Base-by-base conservation (phyloP, 2,888 invertebrate genomes). In the Anorthoa munda region DNA sequence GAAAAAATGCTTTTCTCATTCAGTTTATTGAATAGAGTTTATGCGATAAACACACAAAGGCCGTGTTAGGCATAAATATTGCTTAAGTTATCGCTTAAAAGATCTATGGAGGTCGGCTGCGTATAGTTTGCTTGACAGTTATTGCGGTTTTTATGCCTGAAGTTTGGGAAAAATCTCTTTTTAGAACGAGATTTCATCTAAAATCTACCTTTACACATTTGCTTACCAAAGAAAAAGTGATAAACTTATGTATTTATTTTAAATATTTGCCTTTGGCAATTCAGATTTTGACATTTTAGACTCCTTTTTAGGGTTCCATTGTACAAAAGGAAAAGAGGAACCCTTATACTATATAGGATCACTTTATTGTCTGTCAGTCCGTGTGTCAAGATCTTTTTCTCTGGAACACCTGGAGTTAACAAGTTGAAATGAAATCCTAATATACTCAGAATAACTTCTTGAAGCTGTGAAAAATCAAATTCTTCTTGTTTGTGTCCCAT, bases 81-180 rank as follows among this genome's bases (percentile, higher is more conserved):
- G 87, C 89, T 87, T 89, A 90, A 92, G 90, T 92, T 93, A 92
- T 93, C 91, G 91, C 84, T 80, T 86, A 79, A 84, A 89, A 91
- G 91, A 92, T 90, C 91, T 92, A 92, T 90, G 87, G 89, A 82
- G 88, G 89, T 87, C 82, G 86, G 89, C 83, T 86, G 86, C 87
- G 90, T 92, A 93, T 94, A 91, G 92, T 89, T 86, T 85, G 88
- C 89, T 72, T 90, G 94, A 93, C 94, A 93, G 91, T 93, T 94
- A 95, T 94, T 93, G 91, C 92, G 86, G 88, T 91, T 92, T 94
- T 93, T 93, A 93, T 92, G 91, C 89, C 89, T 90, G 89, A 94
- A 92, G 90, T 92, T 92, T 81, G 88, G 83, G 87, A 77, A 87
- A 92, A 93, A 92, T 93, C 91, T 92, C 92, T 93, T 94, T 93